Evolutionary conservation across 2,113 vertebrate species (phyloP), one percentile per base, ranked within the genome.

Genomic region (Coreoperca whiteheadi): DNA sequence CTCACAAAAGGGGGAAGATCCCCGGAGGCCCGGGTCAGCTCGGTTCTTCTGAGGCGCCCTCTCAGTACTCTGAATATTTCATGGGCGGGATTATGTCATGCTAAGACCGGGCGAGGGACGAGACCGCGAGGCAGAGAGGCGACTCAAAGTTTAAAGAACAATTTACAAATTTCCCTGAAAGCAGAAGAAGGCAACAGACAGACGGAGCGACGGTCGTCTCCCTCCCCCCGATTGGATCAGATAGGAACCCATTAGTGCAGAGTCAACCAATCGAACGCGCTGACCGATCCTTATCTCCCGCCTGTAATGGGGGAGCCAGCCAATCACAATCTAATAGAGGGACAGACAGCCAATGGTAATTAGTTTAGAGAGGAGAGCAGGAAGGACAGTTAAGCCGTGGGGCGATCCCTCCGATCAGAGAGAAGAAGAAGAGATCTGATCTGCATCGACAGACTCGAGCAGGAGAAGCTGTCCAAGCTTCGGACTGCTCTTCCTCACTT

Each of bases 321-420:
- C 89, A 93, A 93, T 92, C 88, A 77, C 71, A 78, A 86, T 86
- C 79, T 84, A 84, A 91, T 84, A 70, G 64, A 84, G 75, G 2
- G 15, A 71, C 88, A 88, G 87, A 59, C 65, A 74, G 83, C 90
- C 91, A 89, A 92, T 92, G 46, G 72, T 89, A 91, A 94, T 92
- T 77, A 57, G 61, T 72, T 93, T 91, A 93, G 65, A 75, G 79
- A 16, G 53, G 74, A 80, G 83, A 85, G 68, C 76, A 60, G 80
- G 76, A 91, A 88, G 85, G 85, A 56, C 88, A 82, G 79, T 79
- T 77, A 64, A 48, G 54, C 0, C 6, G 66, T 0, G 20, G 63
- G 74, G 54, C 32, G 64, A 51, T 32, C 28, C 57, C 61, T 78
- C 15, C 15, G 6, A 74, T 73, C 76, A 74, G 59, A 57, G 23